Conservation (phyloP, 1,140 invertebrate species). For the Ylistrum balloti region DNA sequence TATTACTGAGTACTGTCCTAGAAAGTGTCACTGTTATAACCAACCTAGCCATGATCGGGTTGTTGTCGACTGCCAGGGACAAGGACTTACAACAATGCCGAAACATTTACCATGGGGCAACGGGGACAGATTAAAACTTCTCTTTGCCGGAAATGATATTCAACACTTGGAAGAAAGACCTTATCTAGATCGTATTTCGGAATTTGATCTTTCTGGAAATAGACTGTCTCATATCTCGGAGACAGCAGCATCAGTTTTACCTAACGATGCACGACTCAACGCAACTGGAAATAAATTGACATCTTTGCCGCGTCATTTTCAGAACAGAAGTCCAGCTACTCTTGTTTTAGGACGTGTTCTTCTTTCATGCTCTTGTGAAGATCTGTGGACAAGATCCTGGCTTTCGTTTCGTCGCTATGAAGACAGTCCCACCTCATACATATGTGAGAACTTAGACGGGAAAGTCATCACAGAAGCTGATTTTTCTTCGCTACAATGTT, state of each 20-base stretch:
- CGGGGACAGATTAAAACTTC: constrained; percentile 7
- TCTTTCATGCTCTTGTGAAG: constrained; percentile 44
- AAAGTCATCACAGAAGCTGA: constrained; percentile 41
- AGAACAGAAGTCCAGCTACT: constrained; percentile 45
- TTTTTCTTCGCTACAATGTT: background rate
- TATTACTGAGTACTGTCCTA: constrained; percentile 48
- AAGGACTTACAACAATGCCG: constrained; percentile 41
- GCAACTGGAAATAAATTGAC: background rate
- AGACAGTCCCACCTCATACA: constrained; percentile 38
- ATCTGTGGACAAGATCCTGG: constrained; percentile 50
- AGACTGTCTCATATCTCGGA: background rate
- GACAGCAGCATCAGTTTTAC: background rate
- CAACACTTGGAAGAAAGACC: constrained; percentile 13
- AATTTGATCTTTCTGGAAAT: constrained; percentile 50
- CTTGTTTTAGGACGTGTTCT: constrained; percentile 40
- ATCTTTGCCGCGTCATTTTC: constrained; percentile 43
- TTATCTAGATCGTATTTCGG: constrained; percentile 41
- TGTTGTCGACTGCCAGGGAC: constrained; percentile 53
- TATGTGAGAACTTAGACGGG: background rate
- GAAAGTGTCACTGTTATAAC: constrained; percentile 48
- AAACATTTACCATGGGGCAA: background rate
- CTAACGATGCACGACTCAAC: background rate
- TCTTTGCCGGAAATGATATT: constrained; percentile 49
- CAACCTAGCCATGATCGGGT: constrained; percentile 48
- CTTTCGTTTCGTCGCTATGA: background rate